phyloP scores from a whole-genome alignment of 2,888 invertebrate species.

The Diarsia brunnea region DNA sequence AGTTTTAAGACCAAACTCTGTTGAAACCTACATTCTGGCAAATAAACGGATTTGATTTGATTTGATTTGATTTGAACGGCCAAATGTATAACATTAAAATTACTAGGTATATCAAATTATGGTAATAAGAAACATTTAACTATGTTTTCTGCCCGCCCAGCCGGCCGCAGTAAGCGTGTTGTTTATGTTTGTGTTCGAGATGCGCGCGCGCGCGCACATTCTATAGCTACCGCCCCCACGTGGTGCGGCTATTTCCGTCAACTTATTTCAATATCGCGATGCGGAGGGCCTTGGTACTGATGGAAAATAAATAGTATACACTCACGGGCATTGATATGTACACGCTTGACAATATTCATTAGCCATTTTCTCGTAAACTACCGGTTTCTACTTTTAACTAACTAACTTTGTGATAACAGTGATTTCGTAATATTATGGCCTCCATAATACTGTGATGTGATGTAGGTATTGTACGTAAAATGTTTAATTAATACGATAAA shows the following conservation, averaged over 20 bases:
- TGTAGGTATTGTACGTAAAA: too few species aligned
- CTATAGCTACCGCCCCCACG: conserved; percentile 72
- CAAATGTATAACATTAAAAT: not conserved
- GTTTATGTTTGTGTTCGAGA: conserved; percentile 56
- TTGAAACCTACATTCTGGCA: too few species aligned
- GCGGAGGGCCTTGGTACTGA: conserved; percentile 62
- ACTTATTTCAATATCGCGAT: conserved; percentile 59
- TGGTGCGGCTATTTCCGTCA: conserved; percentile 72
- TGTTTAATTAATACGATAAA: too few species aligned
- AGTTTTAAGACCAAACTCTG: too few species aligned
- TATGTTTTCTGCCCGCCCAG: not conserved
- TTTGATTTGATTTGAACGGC: too few species aligned
- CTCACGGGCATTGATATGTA: not conserved
- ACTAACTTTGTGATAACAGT: too few species aligned
- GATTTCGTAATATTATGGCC: too few species aligned
- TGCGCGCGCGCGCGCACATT: conserved; percentile 43
- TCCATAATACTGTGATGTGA: too few species aligned
- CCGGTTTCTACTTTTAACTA: too few species aligned
- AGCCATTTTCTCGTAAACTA: too few species aligned
- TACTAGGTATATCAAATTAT: not conserved
- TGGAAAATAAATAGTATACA: conserved; percentile 38
- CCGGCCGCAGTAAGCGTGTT: conserved; percentile 17
- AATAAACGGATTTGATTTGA: too few species aligned
- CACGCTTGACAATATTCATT: too few species aligned
- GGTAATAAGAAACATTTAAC: not conserved